Base-by-base conservation (phyloP, 2,888 invertebrate species). In the Smittia sp. region DNA sequence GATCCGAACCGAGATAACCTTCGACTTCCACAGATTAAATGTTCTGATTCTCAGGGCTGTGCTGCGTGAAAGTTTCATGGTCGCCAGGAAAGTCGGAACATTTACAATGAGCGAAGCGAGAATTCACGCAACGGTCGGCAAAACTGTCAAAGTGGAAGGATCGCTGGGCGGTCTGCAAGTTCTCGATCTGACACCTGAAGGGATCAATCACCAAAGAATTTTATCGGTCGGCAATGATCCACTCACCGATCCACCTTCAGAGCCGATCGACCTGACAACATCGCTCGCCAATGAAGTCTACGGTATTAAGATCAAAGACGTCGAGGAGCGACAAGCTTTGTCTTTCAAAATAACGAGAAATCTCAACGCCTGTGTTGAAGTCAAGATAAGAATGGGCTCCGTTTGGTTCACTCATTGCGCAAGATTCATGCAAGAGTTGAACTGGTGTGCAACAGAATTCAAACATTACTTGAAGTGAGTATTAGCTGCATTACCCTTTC, bases 371-470 rank as follows among this genome's bases (percentile, higher is more conserved):
- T 76, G 77, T 15, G 78, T 80, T 15, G 79, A 77, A 75, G 78
- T 81, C 20, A 80, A 79, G 75, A 78, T 78, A 76, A 85, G 89
- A 78, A 92, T 96, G 88, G 95, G 94, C 1, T 93, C 94, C 41
- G 91, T 97, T 74, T 94, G 94, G 87, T 97, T 96, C 84, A 93
- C 93, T 1, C 97, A 98, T 83, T 94, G 94, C 70, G 92, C 94
- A 0, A 88, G 90, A 76, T 89, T 97, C 79, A 85, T 97, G 73
- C 86, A 88, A 38, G 96, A 96, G 81, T 84, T 97, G 75, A 90
- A 91, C 78, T 91, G 92, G 46, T 97, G 96, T 81, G 91, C 93
- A 11, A 90, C 91, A 13, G 93, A 95, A 83, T 96, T 96, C 82
- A 92, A 93, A 80, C 92, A 93, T 80, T 95, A 95, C 74, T 75